Evolutionary conservation across 2,888 invertebrate species (phyloP), one percentile per base, ranked within the genome.

Genomic region (Sacculina carcini): DNA sequence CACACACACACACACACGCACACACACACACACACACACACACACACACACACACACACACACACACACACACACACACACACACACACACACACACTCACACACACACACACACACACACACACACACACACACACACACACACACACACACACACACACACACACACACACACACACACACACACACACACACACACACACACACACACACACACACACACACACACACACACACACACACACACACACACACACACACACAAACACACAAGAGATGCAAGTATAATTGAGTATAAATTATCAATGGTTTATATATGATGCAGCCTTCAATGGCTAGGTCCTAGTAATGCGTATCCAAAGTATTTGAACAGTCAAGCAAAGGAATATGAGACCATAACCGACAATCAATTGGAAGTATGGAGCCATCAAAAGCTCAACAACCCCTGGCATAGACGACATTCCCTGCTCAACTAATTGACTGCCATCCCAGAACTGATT

Each of bases 91-190:
- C 28, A 47, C 28, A 24, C 23, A 47, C 28, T 26, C 28, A 47
- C 28, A 47, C 28, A 47, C 23, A 47, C 28, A 47, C 28, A 47
- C 28, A 47, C 23, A 47, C 28, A 24, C 23, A 47, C 28, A 47
- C 23, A 47, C 23, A 47, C 23, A 47, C 23, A 47, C 23, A 47
- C 23, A 47, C 23, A 47, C 23, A 47, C 23, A 47, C 23, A 47
- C 24, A 46, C 21, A 49, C 49, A 39, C 49, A 39, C 34, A 39
- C 34, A 21, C 49, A 49, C 34, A 49, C 34, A 49, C 34, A 38
- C 34, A 49, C 49, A 49, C 34, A 49, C 34, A 49, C 38, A 38
- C 36, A 38, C 38, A 49, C 49, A 47, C 48, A 28, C 29, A 24
- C 48, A 28, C 28, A 28, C 26, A 28, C 48, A 28, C 48, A 47